phyloP scores from a whole-genome alignment of 2,797 vertebrate species.

The Balearica regulorum region DNA sequence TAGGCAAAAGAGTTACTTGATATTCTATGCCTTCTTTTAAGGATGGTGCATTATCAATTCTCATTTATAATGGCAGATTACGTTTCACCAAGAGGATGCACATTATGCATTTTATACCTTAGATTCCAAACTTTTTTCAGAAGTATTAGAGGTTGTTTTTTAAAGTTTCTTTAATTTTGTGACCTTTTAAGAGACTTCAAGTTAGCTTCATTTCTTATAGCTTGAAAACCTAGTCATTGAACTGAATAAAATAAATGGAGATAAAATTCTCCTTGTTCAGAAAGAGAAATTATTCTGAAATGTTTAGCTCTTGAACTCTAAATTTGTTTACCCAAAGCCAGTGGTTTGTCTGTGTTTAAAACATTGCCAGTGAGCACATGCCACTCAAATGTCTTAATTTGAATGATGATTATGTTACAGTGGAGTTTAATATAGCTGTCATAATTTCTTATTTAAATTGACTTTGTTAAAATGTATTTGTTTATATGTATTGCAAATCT shows the following conservation, averaged over 20 bases:
- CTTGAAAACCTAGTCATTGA: neutral
- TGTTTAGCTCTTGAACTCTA: neutral
- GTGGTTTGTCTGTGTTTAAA: neutral
- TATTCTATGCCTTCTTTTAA: neutral
- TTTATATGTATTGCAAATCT: neutral
- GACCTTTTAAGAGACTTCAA: neutral
- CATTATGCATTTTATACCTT: neutral
- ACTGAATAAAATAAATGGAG: neutral
- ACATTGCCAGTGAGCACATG: neutral
- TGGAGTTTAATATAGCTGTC: neutral
- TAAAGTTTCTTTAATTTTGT: neutral
- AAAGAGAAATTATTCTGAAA: neutral
- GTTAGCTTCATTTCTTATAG: neutral
- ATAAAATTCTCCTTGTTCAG: neutral
- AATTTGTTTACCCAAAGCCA: neutral
- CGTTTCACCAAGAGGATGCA: neutral
- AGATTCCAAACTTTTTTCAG: neutral
- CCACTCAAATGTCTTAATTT: neutral
- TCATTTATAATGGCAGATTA: neutral
- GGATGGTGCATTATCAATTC: neutral
- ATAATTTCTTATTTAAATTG: slow-evolving; percentile 22
- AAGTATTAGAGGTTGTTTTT: neutral
- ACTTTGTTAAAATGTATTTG: neutral
- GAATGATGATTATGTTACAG: neutral
- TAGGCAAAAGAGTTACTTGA: neutral